These are phyloP conservation scores for Drosophila rufa DNA, from an alignment of 1,140 invertebrate species.

Conservation along the genomic window DNA sequence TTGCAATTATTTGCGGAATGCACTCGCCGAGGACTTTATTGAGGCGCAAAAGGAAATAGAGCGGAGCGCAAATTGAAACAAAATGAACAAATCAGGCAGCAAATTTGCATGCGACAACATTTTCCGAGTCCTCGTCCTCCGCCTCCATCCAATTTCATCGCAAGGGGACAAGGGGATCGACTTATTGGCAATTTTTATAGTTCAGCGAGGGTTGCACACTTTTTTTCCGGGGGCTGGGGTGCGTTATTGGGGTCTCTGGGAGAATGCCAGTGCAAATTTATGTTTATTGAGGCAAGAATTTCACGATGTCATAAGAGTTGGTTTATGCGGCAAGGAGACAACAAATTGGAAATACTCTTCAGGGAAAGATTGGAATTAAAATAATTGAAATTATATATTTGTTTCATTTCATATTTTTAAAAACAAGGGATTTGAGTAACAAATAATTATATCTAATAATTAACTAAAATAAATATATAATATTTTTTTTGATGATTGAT, in stretches of 20 bases:
- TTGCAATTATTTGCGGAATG: conserved; percentile 81
- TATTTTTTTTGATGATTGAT: too few species aligned
- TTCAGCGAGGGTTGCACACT: conserved; percentile 49
- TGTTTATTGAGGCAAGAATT: conserved; percentile 79
- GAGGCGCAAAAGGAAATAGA: conserved; percentile 45
- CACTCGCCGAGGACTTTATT: conserved; percentile 64
- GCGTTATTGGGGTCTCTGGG: conserved; percentile 17
- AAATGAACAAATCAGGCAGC: conserved; percentile 80
- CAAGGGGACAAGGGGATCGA: conserved; percentile 51
- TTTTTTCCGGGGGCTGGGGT: conserved; percentile 4
- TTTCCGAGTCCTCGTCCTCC: conserved; percentile 42
- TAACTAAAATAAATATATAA: too few species aligned
- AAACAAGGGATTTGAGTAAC: too few species aligned
- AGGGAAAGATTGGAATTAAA: neutral
- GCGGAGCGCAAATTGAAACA: conserved; percentile 72
- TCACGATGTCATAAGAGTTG: conserved; percentile 68
- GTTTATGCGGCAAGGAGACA: neutral
- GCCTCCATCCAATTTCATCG: conserved; percentile 6
- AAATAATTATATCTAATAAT: too few species aligned
- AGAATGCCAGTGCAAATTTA: conserved; percentile 69
- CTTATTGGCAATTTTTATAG: conserved; percentile 75
- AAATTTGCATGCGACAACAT: conserved; percentile 82
- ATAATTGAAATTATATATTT: too few species aligned
- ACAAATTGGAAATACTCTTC: conserved; percentile 29
- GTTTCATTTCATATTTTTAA: too few species aligned